Evolutionary conservation across 2,113 vertebrate genomes (phyloP).

Genomic region (Nesoenas mayeri): DNA sequence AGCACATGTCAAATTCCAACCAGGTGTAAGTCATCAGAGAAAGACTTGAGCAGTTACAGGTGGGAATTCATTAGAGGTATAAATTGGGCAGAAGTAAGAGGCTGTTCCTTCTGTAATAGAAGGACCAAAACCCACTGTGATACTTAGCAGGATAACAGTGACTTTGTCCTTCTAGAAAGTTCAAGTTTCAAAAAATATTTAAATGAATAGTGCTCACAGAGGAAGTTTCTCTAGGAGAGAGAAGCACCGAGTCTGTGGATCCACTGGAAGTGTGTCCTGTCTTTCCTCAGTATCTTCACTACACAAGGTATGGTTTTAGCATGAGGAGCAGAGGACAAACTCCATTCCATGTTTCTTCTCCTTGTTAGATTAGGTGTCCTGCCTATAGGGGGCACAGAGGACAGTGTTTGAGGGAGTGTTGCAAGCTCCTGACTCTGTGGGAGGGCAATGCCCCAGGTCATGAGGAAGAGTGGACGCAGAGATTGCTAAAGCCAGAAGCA

Average conservation of each 20-base stretch:
- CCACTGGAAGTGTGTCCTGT: background rate
- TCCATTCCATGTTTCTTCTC: background rate
- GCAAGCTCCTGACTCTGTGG: background rate
- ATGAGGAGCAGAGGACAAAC: background rate
- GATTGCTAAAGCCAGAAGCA: background rate
- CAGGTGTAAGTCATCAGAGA: background rate
- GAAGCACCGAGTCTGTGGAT: background rate
- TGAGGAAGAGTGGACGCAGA: background rate
- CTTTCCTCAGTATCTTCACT: background rate
- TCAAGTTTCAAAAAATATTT: background rate
- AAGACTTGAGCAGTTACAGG: background rate
- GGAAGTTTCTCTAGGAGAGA: background rate
- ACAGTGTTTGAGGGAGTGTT: background rate
- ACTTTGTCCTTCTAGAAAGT: background rate
- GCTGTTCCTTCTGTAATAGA: fast-evolving
- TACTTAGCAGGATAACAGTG: background rate
- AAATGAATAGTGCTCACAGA: background rate
- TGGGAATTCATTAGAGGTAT: background rate
- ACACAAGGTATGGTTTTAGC: background rate
- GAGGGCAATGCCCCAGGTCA: background rate
- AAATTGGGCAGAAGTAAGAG: background rate
- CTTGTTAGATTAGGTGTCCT: background rate
- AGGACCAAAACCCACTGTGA: fast-evolving
- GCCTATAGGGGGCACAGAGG: fast-evolving
- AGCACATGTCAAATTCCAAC: background rate